Percentiles rank a stretch among this genome's conserved stretches.
phyloP scores from a whole-genome alignment of 2,797 vertebrate species.

The Lophius americanus region DNA sequence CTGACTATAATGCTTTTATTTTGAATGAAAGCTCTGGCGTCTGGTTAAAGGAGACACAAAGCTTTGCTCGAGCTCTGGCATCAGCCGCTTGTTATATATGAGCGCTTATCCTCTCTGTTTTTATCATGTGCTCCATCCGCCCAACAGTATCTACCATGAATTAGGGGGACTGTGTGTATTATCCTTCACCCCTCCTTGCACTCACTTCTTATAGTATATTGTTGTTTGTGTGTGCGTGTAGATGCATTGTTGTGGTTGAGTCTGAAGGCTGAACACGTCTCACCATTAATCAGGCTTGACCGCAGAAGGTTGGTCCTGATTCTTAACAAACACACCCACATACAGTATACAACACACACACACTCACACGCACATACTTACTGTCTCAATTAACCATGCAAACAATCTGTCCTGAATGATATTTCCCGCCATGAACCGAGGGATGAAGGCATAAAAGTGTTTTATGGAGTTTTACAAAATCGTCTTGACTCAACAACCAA shows the following conservation, averaged over 20 bases:
- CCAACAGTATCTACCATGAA: conserved; percentile 56
- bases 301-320: conserved; percentile 71
- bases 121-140: conserved; percentile 63
- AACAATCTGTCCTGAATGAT: too few species aligned
- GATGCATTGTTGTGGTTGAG: conserved; percentile 38
- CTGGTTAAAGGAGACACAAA: conserved; percentile 31
- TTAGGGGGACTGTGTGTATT: conserved; percentile 63
- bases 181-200: conserved; percentile 49
- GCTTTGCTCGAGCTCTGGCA: conserved; percentile 35
- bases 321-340: conserved; percentile 49
- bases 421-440: too few species aligned
- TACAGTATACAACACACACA: conserved; percentile 3
- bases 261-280: conserved; percentile 61
- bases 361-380: not conserved
- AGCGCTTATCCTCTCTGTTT: conserved; percentile 54
- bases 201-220: conserved; percentile 49
- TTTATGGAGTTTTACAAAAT: too few species aligned
- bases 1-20: conserved; percentile 18
- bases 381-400: too few species aligned
- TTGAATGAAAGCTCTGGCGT: conserved; percentile 17
- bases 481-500: too few species aligned
- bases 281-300: conserved; percentile 78
- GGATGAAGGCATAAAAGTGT: too few species aligned
- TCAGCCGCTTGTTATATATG: not conserved
- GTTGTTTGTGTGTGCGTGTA: conserved; percentile 23